Evolutionary conservation across 2,888 invertebrate species (phyloP), one percentile per base, ranked within the genome.

Genomic region (Temnothorax unifasciatus): DNA sequence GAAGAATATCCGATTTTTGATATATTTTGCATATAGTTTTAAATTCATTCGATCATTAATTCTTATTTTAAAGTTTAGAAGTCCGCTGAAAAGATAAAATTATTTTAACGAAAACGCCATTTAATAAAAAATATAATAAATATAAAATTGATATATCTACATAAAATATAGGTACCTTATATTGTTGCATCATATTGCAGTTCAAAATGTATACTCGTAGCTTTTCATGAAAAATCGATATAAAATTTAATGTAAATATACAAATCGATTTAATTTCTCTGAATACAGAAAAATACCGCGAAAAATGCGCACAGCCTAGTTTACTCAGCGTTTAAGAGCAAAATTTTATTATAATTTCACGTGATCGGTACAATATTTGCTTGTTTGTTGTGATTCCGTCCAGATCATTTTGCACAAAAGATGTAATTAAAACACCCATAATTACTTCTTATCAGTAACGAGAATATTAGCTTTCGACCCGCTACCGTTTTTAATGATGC

Each of bases 341-440:
- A 41, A 18, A 68, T 54, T 69, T 44, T 41, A 34, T 76, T 6
- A 25, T 54, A 68, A 68, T 71, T 69, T 57, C 1, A 21, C 29
- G 21, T 41, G 15, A 68, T n/a, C 5, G n/a, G 21, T 63, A 68
- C 29, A 81, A 66, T 59, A 29, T 69, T 74, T 84, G 88, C 87
- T 89, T 90, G 83, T 89, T 90, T 85, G 76, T 74, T 82, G 82
- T 74, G 21, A 71, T 83, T n/a, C 29, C 52, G 9, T 81, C 38
- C 34, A 18, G n/a, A 47, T 29, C 52, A 44, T 47, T 73, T 41
- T 81, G 69, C 52, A 57, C 47, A 77, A 84, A 84, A 44, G 77
- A 75, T 76, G 15, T 13, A 25, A 66, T 66, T 63, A 41, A 63
- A 57, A 34, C n/a, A 41, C 34, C 57, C 52, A 63, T 71, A 75